Evolutionary conservation across 1,140 invertebrate species (phyloP).

Genomic region (Dreissena rostriformis): DNA sequence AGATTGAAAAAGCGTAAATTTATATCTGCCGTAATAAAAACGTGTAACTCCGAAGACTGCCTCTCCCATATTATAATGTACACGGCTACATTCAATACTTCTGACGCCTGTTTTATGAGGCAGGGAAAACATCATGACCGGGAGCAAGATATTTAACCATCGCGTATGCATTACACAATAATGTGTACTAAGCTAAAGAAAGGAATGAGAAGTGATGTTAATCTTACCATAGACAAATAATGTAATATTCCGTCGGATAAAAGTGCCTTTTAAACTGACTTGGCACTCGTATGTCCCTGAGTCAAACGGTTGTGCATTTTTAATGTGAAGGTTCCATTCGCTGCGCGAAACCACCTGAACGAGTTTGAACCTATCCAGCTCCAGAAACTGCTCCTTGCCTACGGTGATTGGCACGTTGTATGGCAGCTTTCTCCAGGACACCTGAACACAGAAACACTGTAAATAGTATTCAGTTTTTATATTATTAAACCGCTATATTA

Average conservation of each 20-base stretch:
- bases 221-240: conserved; percentile 25
- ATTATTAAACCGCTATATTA: too few species aligned
- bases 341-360: not conserved
- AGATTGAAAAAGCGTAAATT: too few species aligned
- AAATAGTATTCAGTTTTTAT: too few species aligned
- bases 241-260: conserved; percentile 38
- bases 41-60: too few species aligned
- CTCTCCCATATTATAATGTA: too few species aligned
- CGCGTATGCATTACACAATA: too few species aligned
- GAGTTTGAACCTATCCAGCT: conserved; percentile 51
- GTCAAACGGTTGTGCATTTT: conserved; percentile 49
- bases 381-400: conserved; percentile 52
- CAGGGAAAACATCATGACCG: too few species aligned
- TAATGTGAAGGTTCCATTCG: conserved; percentile 53
- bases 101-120: not conserved
- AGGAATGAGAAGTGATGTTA: not conserved
- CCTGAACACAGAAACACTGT: conserved; percentile 37
- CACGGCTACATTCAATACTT: too few species aligned
- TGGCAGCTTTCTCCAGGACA: conserved; percentile 60
- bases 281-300: conserved; percentile 53
- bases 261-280: conserved; percentile 36
- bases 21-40: too few species aligned
- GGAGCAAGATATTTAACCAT: too few species aligned
- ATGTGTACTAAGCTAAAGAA: too few species aligned
- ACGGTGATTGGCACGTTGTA: conserved; percentile 60